Evolutionary conservation across 2,113 vertebrate genomes (phyloP).

Genomic region (Brachypteracias leptosomus): DNA sequence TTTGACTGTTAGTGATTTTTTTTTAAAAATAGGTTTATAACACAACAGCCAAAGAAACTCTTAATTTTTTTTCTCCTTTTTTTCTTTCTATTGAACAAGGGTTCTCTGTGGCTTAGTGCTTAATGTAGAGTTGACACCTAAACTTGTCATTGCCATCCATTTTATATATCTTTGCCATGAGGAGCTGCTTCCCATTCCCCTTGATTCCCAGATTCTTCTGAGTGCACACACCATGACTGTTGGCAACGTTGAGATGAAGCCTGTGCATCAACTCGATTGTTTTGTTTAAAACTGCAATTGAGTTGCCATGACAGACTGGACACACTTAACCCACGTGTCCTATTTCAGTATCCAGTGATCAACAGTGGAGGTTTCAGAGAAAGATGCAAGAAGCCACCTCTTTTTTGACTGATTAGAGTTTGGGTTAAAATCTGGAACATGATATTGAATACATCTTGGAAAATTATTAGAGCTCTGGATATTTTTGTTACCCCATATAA

Average conservation of each 20-base stretch:
- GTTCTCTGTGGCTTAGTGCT: neutral
- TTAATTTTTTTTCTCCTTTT: neutral
- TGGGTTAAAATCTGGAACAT: neutral
- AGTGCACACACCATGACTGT: neutral
- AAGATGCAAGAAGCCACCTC: neutral
- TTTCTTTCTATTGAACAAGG: neutral
- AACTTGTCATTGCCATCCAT: neutral
- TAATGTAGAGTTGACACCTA: neutral
- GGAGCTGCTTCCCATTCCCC: neutral
- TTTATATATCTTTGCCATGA: neutral
- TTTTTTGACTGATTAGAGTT: neutral
- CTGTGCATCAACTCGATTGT: neutral
- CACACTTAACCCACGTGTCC: neutral
- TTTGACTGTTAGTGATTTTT: neutral
- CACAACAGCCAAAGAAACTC: neutral
- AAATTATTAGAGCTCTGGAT: slow-evolving; percentile 33
- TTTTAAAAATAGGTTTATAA: neutral
- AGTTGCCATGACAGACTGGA: neutral
- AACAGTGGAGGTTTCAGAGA: neutral
- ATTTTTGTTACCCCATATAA: slow-evolving; percentile 41
- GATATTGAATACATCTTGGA: neutral
- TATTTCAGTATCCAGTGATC: neutral
- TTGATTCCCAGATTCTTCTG: neutral
- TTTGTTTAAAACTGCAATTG: neutral
- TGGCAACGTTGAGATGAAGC: neutral